These are phyloP conservation scores for Drosophila neonasuta DNA, from an alignment of 2,888 invertebrate genomes.

Conservation along the genomic window DNA sequence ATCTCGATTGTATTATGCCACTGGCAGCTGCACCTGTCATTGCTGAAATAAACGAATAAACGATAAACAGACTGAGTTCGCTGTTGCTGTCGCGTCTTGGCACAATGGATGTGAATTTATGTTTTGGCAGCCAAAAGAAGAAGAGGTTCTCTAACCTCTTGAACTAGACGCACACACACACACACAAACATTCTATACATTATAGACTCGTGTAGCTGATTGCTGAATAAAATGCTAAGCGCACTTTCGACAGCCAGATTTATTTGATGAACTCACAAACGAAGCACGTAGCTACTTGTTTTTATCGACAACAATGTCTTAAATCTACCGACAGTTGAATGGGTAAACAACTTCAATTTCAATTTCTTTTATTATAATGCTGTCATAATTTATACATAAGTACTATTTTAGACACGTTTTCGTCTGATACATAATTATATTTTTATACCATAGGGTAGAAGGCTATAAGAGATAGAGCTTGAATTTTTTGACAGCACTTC, in stretches of 20 bases:
- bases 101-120: constrained; percentile 66
- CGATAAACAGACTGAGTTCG: constrained; percentile 63
- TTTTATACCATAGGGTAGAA: too few species aligned
- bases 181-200: neutral
- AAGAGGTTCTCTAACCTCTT: constrained; percentile 58
- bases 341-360: constrained; percentile 4
- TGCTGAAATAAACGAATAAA: constrained; percentile 61
- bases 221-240: constrained; percentile 39
- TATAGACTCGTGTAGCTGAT: constrained; percentile 38
- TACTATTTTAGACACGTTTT: neutral
- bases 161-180: constrained; percentile 39
- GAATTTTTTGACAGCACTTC: too few species aligned
- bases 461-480: too few species aligned
- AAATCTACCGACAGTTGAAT: neutral
- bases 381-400: neutral
- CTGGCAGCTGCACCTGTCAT: constrained; percentile 74
- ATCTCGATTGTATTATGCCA: constrained; percentile 50
- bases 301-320: constrained; percentile 12
- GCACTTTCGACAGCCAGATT: constrained; percentile 37
- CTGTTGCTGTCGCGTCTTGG: neutral
- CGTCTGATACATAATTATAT: too few species aligned
- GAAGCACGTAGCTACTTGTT: constrained; percentile 29
- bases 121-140: constrained; percentile 35
- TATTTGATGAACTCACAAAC: constrained; percentile 19
- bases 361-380: constrained; percentile 10